These are phyloP conservation scores for Chelonoidis abingdonii DNA, from an alignment of 2,113 vertebrate species.

Conservation along the genomic window DNA sequence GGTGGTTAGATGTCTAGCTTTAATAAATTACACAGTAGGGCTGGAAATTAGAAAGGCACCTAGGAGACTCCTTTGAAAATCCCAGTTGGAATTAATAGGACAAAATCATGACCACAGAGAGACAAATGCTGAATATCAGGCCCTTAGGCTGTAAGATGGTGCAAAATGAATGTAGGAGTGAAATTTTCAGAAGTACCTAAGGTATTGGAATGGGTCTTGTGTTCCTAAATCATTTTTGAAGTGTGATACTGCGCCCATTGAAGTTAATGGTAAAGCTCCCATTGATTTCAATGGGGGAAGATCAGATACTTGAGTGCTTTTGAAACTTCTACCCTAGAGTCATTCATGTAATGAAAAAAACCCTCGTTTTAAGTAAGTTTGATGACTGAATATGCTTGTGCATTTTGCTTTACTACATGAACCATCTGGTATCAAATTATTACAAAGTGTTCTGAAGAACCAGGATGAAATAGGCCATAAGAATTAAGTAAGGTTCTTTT, in stretches of 20 bases:
- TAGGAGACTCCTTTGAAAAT: neutral
- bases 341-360: neutral
- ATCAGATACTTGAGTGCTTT: neutral
- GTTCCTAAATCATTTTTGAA: neutral
- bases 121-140: neutral
- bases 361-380: neutral
- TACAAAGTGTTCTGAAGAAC: neutral
- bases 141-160: neutral
- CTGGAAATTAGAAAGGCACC: neutral
- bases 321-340: neutral
- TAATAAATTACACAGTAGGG: neutral
- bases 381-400: neutral
- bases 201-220: neutral
- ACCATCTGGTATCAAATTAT: neutral
- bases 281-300: neutral
- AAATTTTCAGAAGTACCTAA: neutral
- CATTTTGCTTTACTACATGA: conserved; percentile 10
- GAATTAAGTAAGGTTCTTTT: neutral
- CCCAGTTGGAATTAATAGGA: neutral
- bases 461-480: neutral
- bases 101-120: neutral
- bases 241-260: neutral
- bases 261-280: neutral
- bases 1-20: neutral
- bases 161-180: neutral